These are phyloP conservation scores for Amblyornis subalaris DNA, from an alignment of 2,113 vertebrate genomes.

Conservation along the genomic window DNA sequence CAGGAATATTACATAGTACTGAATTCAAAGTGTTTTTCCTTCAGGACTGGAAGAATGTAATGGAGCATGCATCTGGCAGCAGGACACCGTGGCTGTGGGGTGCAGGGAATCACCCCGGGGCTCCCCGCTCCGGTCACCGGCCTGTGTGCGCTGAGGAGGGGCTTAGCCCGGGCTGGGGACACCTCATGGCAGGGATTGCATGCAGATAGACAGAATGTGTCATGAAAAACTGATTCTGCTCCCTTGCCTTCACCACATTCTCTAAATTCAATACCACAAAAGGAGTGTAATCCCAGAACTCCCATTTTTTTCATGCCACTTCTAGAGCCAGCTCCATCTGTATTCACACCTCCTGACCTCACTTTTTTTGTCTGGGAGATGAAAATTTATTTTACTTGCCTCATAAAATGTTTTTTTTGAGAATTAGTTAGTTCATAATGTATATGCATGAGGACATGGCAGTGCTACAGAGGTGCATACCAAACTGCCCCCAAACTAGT, in stretches of 20 bases:
- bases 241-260: not conserved
- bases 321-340: not conserved
- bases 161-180: not conserved
- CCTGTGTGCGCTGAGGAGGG: not conserved
- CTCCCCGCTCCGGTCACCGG: not conserved
- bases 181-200: not conserved
- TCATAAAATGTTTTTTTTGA: not conserved
- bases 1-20: conserved; percentile 7
- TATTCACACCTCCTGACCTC: not conserved
- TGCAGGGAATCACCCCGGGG: not conserved
- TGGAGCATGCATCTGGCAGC: conserved; percentile 21
- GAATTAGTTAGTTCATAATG: not conserved
- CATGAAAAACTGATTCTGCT: not conserved
- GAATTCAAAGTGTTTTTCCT: conserved; percentile 47
- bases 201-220: not conserved
- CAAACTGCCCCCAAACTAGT: not conserved
- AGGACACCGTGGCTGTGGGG: not conserved
- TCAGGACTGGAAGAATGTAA: conserved; percentile 2
- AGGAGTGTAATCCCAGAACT: not conserved
- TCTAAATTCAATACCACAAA: not conserved
- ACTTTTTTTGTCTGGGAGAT: not conserved
- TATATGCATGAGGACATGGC: not conserved
- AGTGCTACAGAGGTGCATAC: not conserved
- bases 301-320: not conserved
- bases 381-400: not conserved